Percentiles rank a stretch among this genome's conserved stretches.
Evolutionary conservation across 2,113 vertebrate species (phyloP).

Genomic region (Maccullochella peelii): DNA sequence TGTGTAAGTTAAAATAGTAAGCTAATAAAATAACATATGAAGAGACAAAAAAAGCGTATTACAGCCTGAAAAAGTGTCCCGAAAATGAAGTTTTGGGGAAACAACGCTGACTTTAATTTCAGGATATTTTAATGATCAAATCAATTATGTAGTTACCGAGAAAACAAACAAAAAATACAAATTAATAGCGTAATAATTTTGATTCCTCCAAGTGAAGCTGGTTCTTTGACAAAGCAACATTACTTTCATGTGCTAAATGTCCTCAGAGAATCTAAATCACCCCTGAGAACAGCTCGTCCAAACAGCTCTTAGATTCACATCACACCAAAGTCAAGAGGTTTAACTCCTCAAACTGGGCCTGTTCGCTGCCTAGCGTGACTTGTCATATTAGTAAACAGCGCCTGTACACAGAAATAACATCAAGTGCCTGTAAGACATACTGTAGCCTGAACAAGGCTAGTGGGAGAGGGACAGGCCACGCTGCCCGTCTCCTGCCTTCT

Average conservation of each 20-base stretch:
- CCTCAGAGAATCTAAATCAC: not conserved
- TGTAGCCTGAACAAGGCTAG: conserved; percentile 14
- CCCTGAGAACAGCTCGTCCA: not conserved
- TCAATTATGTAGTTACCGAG: not conserved
- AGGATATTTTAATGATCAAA: too few species aligned
- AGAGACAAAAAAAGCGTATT: not conserved
- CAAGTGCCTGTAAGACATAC: not conserved
- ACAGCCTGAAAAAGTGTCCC: not conserved
- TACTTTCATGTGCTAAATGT: not conserved
- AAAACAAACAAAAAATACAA: not conserved
- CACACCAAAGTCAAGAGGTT: not conserved
- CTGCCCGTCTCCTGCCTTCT: not conserved
- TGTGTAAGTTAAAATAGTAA: not conserved
- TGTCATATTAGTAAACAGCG: conserved; percentile 20
- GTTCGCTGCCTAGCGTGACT: not conserved
- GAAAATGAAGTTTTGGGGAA: not conserved
- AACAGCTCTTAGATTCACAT: not conserved
- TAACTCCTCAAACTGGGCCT: not conserved
- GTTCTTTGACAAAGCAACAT: not conserved
- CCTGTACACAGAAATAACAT: conserved; percentile 29
- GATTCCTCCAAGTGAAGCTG: not conserved
- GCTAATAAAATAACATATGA: not conserved
- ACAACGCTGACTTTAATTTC: not conserved
- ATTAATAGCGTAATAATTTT: not conserved
- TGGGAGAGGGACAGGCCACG: not conserved